These are phyloP conservation scores for Tringa solitaria DNA, from an alignment of 2,113 vertebrate species.

Conservation along the genomic window DNA sequence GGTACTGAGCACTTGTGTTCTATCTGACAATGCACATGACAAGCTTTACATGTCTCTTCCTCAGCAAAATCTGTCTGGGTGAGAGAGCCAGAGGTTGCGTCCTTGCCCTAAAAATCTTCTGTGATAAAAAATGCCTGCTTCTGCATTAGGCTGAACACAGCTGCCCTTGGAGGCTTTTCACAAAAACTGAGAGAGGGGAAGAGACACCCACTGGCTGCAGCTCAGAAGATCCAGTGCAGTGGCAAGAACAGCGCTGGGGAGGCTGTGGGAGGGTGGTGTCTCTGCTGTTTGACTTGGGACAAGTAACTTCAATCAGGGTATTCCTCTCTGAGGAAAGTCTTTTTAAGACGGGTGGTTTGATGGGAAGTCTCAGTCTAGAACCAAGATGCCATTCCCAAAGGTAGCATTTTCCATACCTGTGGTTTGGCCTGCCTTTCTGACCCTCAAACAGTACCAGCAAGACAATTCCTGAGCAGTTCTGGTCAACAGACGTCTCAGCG, in stretches of 20 bases:
- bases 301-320: background rate
- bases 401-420: background rate
- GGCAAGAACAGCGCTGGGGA: background rate
- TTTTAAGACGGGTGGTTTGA: background rate
- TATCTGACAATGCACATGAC: background rate
- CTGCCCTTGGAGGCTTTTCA: background rate
- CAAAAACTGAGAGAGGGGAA: background rate
- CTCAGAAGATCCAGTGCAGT: background rate
- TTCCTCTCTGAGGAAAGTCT: background rate
- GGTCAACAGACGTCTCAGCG: fast-evolving
- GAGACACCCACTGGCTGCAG: background rate
- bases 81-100: background rate
- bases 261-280: background rate
- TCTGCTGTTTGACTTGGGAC: background rate
- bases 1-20: slow-evolving; percentile 28
- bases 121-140: background rate
- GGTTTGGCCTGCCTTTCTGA: background rate
- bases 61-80: background rate
- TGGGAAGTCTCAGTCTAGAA: background rate
- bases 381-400: background rate
- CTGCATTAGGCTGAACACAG: background rate
- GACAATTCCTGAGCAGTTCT: background rate
- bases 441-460: background rate
- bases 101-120: background rate
- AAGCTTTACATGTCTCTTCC: background rate